phyloP scores from a whole-genome alignment of 1,140 invertebrate genomes.

The Lithobius niger region DNA sequence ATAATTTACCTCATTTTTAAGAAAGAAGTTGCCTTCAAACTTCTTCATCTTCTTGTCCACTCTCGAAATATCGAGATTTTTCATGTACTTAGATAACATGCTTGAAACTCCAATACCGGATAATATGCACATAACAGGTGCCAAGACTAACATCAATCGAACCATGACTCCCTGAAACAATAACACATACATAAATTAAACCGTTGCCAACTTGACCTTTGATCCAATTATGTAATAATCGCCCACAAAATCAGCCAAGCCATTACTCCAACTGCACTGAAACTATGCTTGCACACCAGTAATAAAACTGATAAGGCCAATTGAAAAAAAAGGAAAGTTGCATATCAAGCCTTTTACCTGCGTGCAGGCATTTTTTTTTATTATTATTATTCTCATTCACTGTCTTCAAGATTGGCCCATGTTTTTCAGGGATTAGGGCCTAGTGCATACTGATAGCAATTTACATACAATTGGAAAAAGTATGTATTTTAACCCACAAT shows the following conservation, averaged over 20 bases:
- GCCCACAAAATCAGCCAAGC: not conserved
- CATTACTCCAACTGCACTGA: too few relatives aligned
- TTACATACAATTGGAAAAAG: too few relatives aligned
- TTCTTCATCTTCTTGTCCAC: slow-evolving; percentile 38
- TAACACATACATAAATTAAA: not conserved
- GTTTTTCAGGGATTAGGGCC: too few relatives aligned
- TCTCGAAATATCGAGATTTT: slow-evolving; percentile 50
- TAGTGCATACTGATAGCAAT: too few relatives aligned
- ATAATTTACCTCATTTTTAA: slow-evolving; percentile 73
- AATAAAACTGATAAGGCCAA: too few relatives aligned
- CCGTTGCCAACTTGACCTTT: not conserved
- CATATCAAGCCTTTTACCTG: too few relatives aligned
- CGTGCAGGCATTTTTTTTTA: too few relatives aligned
- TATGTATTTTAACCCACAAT: too few relatives aligned
- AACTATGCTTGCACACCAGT: too few relatives aligned
- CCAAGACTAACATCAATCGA: slow-evolving; percentile 90
- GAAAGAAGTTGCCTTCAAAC: slow-evolving; percentile 65
- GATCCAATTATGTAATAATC: not conserved
- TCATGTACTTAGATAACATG: slow-evolving; percentile 78
- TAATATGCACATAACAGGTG: slow-evolving; percentile 94
- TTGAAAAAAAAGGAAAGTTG: too few relatives aligned
- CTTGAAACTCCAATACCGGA: slow-evolving; percentile 87
- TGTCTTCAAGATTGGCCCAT: too few relatives aligned
- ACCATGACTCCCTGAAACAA: slow-evolving; percentile 85
- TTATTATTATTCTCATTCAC: too few relatives aligned